Evolutionary conservation across 2,797 vertebrate species (phyloP).

Genomic region (Pseudocheirus occidentalis): DNA sequence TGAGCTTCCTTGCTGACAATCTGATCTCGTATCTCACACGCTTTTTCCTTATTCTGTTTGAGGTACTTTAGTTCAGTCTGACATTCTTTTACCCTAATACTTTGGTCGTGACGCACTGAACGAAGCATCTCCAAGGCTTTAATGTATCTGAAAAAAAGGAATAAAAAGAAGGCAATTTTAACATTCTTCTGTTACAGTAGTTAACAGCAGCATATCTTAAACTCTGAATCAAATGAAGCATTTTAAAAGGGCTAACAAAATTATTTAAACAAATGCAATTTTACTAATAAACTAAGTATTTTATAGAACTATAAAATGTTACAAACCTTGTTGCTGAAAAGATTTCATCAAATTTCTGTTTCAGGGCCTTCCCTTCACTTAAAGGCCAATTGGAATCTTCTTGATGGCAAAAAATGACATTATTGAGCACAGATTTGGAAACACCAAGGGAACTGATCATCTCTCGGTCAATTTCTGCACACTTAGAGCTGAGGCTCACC

Average conservation of each 20-base stretch:
- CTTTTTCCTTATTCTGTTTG: constrained; percentile 97
- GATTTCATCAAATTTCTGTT: constrained; percentile 99
- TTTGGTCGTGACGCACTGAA: constrained; percentile 90
- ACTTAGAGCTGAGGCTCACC: constrained; percentile 94
- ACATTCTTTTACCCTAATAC: constrained; percentile 89
- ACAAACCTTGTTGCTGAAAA: constrained; percentile 97
- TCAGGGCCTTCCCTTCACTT: constrained; percentile 96
- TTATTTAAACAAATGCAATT: not conserved
- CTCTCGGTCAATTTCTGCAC: constrained; percentile 95
- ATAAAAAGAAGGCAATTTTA: constrained; percentile 33
- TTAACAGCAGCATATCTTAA: not conserved
- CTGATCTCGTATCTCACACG: constrained; percentile 90
- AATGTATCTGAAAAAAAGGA: constrained; percentile 90
- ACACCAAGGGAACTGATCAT: constrained; percentile 97
- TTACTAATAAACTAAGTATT: not conserved
- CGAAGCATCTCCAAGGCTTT: constrained; percentile 96
- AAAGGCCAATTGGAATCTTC: constrained; percentile 99
- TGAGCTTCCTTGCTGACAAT: constrained; percentile 91
- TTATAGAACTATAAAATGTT: constrained; percentile 52
- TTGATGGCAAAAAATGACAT: constrained; percentile 99
- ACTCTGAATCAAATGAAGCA: not conserved
- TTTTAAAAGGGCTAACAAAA: not conserved
- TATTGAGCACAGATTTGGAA: constrained; percentile 94
- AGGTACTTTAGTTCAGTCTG: constrained; percentile 93
- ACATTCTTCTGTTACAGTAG: not conserved